phyloP scores from a whole-genome alignment of 2,888 invertebrate genomes.

The Euplexia lucipara region DNA sequence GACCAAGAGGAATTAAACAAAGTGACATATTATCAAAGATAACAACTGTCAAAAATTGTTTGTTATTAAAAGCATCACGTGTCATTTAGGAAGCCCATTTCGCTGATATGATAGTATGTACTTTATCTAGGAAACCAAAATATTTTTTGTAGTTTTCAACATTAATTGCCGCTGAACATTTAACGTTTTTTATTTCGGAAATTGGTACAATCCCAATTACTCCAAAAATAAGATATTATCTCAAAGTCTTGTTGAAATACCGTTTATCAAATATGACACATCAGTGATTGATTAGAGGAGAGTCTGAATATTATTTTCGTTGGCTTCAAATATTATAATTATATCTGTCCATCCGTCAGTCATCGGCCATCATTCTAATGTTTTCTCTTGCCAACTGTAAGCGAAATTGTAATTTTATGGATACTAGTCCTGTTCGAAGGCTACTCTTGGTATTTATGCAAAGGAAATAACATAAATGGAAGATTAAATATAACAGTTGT shows the following conservation, averaged over 20 bases:
- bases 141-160: too few species aligned
- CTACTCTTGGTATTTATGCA: background rate
- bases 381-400: constrained; percentile 51
- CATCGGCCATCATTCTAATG: constrained; percentile 50
- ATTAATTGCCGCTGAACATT: too few species aligned
- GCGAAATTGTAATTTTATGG: constrained; percentile 40
- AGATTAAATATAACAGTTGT: too few species aligned
- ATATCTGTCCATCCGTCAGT: constrained; percentile 57
- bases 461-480: background rate
- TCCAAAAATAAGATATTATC: constrained; percentile 32
- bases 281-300: constrained; percentile 61
- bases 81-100: too few species aligned
- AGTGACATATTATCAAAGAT: too few species aligned
- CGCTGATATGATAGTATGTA: too few species aligned
- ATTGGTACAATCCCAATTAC: background rate
- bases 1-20: too few species aligned
- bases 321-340: constrained; percentile 64
- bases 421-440: constrained; percentile 23
- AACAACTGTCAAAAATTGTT: too few species aligned
- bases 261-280: constrained; percentile 58
- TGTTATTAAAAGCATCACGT: too few species aligned
- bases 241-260: constrained; percentile 53
- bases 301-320: constrained; percentile 61
- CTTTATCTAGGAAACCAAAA: too few species aligned
- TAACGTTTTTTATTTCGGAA: too few species aligned